A percentile compares a stretch with the other conserved stretches of the same genome.
phyloP scores from a whole-genome alignment of 2,113 vertebrate genomes.

The Brachypteracias leptosomus region DNA sequence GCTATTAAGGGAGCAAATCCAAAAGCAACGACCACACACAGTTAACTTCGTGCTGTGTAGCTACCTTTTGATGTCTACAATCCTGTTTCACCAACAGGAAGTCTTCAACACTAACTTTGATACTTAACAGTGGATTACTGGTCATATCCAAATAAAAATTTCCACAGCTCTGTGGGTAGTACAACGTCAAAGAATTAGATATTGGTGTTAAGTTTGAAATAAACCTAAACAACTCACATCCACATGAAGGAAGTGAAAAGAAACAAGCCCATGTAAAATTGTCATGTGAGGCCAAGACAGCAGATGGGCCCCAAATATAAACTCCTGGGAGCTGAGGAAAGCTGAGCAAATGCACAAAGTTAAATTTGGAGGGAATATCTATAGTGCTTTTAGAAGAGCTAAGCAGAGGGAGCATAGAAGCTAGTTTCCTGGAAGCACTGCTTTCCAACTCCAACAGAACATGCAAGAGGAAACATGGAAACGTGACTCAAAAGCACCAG shows the following conservation, averaged over 20 bases:
- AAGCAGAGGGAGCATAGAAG: background rate
- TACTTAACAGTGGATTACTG: background rate
- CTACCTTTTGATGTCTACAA: constrained; percentile 3
- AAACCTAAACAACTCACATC: background rate
- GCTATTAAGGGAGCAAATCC: background rate
- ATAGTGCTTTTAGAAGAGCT: background rate
- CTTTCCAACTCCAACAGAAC: background rate
- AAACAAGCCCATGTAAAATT: background rate
- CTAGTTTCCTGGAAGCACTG: background rate
- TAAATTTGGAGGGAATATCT: background rate
- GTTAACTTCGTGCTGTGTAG: background rate
- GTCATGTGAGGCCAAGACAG: background rate
- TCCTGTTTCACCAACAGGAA: background rate
- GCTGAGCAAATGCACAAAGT: background rate
- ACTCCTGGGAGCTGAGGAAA: background rate
- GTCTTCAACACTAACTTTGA: background rate
- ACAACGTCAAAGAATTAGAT: background rate
- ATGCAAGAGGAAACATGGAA: background rate
- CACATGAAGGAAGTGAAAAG: background rate
- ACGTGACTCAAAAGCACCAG: fast-evolving
- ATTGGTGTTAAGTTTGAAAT: background rate
- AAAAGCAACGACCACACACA: background rate
- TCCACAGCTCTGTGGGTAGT: background rate
- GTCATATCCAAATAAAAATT: background rate
- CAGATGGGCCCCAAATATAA: constrained; percentile 31